Percentiles rank a stretch among this genome's conserved stretches.
These are phyloP conservation scores for Eufriesea mexicana DNA, from an alignment of 1,140 invertebrate species.

Conservation along the genomic window DNA sequence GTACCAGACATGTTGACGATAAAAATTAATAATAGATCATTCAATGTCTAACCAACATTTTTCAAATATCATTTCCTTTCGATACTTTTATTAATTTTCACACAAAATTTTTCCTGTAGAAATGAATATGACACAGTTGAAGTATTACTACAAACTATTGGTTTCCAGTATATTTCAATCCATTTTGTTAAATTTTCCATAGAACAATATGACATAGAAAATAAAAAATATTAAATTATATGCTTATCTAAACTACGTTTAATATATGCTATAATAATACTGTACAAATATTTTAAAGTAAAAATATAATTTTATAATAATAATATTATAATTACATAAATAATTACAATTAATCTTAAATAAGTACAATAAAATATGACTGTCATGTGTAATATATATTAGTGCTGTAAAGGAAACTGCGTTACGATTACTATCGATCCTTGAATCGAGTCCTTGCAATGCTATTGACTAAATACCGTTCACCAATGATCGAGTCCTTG, in stretches of 20 bases:
- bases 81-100: not conserved
- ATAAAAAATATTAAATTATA: not conserved
- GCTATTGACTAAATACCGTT: not conserved
- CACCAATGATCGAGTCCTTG: conserved; percentile 19
- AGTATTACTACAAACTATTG: too few relatives aligned
- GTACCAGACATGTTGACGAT: too few relatives aligned
- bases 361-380: not conserved
- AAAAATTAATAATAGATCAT: too few relatives aligned
- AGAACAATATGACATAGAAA: too few relatives aligned
- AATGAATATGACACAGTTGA: too few relatives aligned
- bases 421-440: conserved; percentile 10
- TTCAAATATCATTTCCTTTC: not conserved
- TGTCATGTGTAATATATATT: not conserved
- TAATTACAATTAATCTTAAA: not conserved
- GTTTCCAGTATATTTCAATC: too few relatives aligned
- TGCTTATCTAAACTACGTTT: not conserved
- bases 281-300: too few relatives aligned
- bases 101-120: too few relatives aligned
- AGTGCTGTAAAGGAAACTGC: not conserved
- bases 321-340: not conserved
- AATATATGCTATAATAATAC: too few relatives aligned
- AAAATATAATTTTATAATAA: not conserved
- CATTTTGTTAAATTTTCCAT: too few relatives aligned
- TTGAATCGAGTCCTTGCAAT: conserved; percentile 17
- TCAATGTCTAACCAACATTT: too few relatives aligned